These are phyloP conservation scores for Corythornis vintsioides DNA, from an alignment of 2,113 vertebrate species.

Conservation along the genomic window DNA sequence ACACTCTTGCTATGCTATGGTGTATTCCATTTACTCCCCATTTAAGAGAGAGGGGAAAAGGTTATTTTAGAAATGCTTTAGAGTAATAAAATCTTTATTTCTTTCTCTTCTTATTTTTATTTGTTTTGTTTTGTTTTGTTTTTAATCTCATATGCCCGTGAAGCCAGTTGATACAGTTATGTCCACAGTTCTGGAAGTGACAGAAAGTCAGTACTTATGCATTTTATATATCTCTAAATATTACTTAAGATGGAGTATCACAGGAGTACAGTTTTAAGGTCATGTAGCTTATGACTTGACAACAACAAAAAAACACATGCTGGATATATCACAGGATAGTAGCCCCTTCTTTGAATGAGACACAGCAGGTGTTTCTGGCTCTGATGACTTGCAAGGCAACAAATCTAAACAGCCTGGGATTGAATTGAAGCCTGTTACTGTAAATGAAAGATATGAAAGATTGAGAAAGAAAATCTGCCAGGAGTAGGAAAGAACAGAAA, in stretches of 20 bases:
- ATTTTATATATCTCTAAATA: slow-evolving; percentile 25
- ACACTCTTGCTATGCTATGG: slow-evolving; percentile 7
- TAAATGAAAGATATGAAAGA: background rate
- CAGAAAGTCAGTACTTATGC: background rate
- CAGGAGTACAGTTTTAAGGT: background rate
- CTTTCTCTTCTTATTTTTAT: slow-evolving; percentile 45
- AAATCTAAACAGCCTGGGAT: background rate
- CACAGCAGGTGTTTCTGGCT: background rate
- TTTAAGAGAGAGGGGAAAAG: slow-evolving; percentile 51
- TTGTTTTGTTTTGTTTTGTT: background rate
- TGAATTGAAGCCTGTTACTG: background rate
- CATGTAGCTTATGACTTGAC: background rate
- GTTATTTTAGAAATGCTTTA: slow-evolving; percentile 64
- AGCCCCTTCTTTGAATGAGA: background rate
- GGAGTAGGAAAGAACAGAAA: background rate
- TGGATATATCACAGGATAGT: background rate
- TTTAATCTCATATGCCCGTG: background rate
- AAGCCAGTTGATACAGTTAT: slow-evolving; percentile 47
- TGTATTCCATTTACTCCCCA: slow-evolving; percentile 34
- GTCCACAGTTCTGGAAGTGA: background rate
- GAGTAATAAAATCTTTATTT: slow-evolving; percentile 61
- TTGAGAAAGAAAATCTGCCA: background rate
- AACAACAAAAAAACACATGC: background rate
- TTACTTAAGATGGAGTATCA: background rate
- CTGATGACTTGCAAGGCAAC: background rate